Evolutionary conservation across 2,888 invertebrate genomes (phyloP), one percentile per base, ranked within the genome.

Genomic region (Erannis defoliaria): DNA sequence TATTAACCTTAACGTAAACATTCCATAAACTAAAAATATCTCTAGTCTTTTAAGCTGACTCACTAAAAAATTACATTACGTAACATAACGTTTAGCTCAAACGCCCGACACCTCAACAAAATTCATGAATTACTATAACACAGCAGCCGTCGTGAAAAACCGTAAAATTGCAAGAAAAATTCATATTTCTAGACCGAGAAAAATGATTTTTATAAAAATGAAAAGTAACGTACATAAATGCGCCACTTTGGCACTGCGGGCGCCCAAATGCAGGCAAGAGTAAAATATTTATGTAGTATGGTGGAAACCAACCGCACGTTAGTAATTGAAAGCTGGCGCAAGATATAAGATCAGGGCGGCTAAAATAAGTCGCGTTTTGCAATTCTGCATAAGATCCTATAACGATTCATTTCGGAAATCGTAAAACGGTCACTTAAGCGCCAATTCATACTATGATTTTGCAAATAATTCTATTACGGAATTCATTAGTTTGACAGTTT

Each of bases 251-350:
- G 43, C 59, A 48, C 45, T 35, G 53, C 35, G 21, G 19, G 35
- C 12, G 23, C 51, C 57, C 35, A 55, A 55, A 59, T 55, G 55
- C 55, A 49, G 51, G 53, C 55, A 59, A 65, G 37, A 78, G 74
- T 71, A 70, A 78, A 74, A 76, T 74, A 76, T 72, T 68, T 74
- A 75, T 72, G 70, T 69, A 70, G 61, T 73, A 70, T 68, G 57
- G 67, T 71, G 56, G 62, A 54, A 66, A 62, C 71, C 73, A 68
- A 68, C 69, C 64, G 61, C 67, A 62, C 55, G 50, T 48, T 72
- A 71, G 74, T 74, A 72, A 77, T 77, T 72, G 77, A 73, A 77
- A 67, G 56, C 55, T 66, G 71, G 35, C 31, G 10, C 43, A 67
- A 71, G 59, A 9, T 33, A 67, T 3, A 38, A 4, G 45, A 43